Base-by-base conservation (phyloP, 64 coral and sea anemone genomes). In the Montipora capricornis region DNA sequence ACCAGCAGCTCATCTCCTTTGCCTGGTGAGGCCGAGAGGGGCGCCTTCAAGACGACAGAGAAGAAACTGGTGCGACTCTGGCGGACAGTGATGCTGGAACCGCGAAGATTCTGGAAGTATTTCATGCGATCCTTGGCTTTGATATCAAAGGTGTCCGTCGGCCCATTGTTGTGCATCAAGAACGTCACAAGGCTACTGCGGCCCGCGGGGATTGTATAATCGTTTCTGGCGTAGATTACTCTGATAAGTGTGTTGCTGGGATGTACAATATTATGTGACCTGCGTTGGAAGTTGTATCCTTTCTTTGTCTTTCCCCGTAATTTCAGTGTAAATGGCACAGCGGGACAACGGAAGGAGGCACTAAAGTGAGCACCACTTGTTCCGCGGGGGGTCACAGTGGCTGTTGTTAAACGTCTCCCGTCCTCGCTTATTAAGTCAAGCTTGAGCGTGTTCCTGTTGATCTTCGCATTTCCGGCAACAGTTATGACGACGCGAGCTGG, bases 221-320 rank as follows among this genome's bases (percentile, higher is more conserved):
- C 87, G 75, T 90, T 80, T 46, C 89, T 90, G 45, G 90, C 90
- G 26, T 70, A 60, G 5, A 59, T 44, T 3, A 92, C 90, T 48
- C 90, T 53, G 44, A 91, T 75, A 15, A 94, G 17, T 4, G 53
- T 78, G 14, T 79, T 49, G 15, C 76, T 79, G 20, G 92, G 19
- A 14, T 81, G 78, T 14, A 88, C 87, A 0, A 51, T 55, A 45
- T 82, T 88, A 4, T 12, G 50, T 2, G 86, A 89, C 8, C 14
- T 55, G 10, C 92, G 76, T 83, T 81, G 68, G 57, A 94, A 89
- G 76, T 14, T 61, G 69, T 67, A 82, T 3, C 92, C 92, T n/a
- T 26, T 80, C 24, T 81, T 81, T 68, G 92, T 94, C 49, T 57
- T 67, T 0, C 92, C 92, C 50, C 53, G 64, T 62, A 94, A 15